Base-by-base conservation (phyloP, 37 sponge, comb jelly and placozoan genomes). In the Ianthella basta region DNA sequence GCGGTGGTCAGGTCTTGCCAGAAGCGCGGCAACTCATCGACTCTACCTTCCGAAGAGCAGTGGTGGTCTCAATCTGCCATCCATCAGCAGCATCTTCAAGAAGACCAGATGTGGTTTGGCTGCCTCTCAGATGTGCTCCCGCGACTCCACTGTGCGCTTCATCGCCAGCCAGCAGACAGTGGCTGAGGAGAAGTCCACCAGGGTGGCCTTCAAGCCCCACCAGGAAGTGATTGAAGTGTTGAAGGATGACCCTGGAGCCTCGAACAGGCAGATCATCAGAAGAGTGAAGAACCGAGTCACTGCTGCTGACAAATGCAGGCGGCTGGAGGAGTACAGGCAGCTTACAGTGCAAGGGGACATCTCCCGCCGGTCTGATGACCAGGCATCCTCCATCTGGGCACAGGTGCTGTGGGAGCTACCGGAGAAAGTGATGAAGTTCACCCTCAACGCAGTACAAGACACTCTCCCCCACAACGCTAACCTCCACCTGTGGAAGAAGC, bases 391-490 rank as follows among this genome's bases (percentile, higher is more conserved):
- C 37, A 33, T 72, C 37, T 72, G 73, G 73, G 37, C 73, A 33
- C 12, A 33, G 73, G 40, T 40, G 20, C 14, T 72, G 40, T 38
- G 40, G 37, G 40, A 72, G 14, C 40, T 72, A 30, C 73, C 73
- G 13, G 73, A 72, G 40, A 33, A 30, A 21, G 73, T 32, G 14
- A 38, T 72, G 40, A 72, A 72, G 19, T 72, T 72, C 40, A 19
- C 73, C 73, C 73, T 72, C 35, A 72, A 72, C 19, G 73, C 73
- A 33, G 40, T 29, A 8, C 37, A 33, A 40, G 73, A 72, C 40
- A 72, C 84, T 4, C 74, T 84, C 0, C 84, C 84, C 35, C 84
- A 84, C 74, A 84, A 84, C 29, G 84, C 84, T 40, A 72, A 72
- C 40, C 66, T 72, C 14, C 73, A 72, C 19, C 39, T 72, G 73